Base-by-base conservation (phyloP, 2,888 invertebrate species). In the Cryptus viduatorius region DNA sequence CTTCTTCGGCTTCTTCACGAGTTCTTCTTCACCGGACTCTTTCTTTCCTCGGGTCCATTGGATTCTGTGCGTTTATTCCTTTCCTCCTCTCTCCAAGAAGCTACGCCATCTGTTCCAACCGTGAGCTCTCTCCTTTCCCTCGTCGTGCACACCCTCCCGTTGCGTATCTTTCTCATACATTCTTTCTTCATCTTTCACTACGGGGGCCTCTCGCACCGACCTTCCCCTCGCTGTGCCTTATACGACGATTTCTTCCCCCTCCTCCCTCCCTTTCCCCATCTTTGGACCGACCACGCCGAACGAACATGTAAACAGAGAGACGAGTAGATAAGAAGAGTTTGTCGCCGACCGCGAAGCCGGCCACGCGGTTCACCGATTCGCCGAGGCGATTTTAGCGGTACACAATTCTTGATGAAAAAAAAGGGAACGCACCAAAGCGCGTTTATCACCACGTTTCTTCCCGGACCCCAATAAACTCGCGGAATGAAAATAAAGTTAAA, bases 61-160 rank as follows among this genome's bases (percentile, higher is more conserved):
- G 61, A 73, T 50, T 10, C 59, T 72, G 16, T 42, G 10, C 61
- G 24, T 48, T 24, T 24, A 53, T 61, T 19, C 48, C 12, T n/a
- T 69, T 12, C 44, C 68, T 79, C 16, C 48, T 68, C 68, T 12
- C 67, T 44, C 46, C 68, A 53, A 37, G 64, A 79, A 71, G 72
- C 68, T 72, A 81, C 56, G 81, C 78, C 81, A 78, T 81, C 77
- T 81, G 59, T 44, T 29, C 8, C 67, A 64, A 76, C 64, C 10
- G 56, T 56, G 56, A 56, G 56, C 76, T 68, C 80, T 82, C 53
- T 71, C 48, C 67, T 71, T 72, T 81, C 77, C 53, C 16, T 72
- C 82, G 8, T 44, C 53, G 10, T n/a, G 24, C 67, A 24, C 37
- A 14, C 42, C 48, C 65, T 48, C 37, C 10, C 31, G n/a, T 19